These are phyloP conservation scores for Drosophila murphyi DNA, from an alignment of 1,140 invertebrate species.

Conservation along the genomic window DNA sequence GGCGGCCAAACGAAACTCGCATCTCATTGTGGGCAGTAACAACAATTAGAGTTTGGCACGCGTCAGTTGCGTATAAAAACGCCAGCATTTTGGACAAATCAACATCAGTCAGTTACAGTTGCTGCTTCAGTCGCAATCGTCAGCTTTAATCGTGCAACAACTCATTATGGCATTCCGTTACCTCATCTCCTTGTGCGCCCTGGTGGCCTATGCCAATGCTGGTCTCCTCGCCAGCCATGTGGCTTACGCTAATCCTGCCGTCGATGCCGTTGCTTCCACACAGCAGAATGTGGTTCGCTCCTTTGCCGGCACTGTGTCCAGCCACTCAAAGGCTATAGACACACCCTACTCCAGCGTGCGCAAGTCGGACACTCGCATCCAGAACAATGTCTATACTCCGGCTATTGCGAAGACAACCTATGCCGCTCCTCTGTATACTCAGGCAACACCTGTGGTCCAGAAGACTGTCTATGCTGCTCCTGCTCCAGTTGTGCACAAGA, in stretches of 20 bases:
- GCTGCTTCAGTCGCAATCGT: constrained; percentile 3
- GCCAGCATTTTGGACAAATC: constrained; percentile 60
- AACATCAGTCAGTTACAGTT: constrained; percentile 62
- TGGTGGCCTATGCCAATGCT: constrained; percentile 85
- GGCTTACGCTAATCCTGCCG: constrained; percentile 81
- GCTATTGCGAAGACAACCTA: constrained; percentile 68
- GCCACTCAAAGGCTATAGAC: constrained; percentile 87
- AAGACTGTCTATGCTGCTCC: constrained; percentile 50
- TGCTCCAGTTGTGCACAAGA: constrained; percentile 25
- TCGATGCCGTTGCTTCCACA: constrained; percentile 85
- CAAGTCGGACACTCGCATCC: constrained; percentile 86
- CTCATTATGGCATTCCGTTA: constrained; percentile 81
- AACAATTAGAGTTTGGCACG: constrained; percentile 55
- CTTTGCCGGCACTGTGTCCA: constrained; percentile 86
- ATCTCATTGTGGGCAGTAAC: constrained; percentile 70
- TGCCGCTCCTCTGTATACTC: constrained; percentile 67
- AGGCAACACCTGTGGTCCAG: constrained; percentile 63
- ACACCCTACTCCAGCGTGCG: constrained; percentile 87
- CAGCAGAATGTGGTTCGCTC: constrained; percentile 86
- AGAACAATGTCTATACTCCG: constrained; percentile 83
- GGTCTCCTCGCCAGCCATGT: constrained; percentile 68
- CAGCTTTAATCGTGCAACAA: constrained; percentile 23
- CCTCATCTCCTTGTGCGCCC: constrained; percentile 82
- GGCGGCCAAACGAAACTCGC: constrained; percentile 20
- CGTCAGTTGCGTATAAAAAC: constrained; percentile 76